A percentile compares a stretch with the other conserved stretches of the same genome.
phyloP scores from a whole-genome alignment of 1,140 invertebrate species.

The Caligus rogercresseyi region DNA sequence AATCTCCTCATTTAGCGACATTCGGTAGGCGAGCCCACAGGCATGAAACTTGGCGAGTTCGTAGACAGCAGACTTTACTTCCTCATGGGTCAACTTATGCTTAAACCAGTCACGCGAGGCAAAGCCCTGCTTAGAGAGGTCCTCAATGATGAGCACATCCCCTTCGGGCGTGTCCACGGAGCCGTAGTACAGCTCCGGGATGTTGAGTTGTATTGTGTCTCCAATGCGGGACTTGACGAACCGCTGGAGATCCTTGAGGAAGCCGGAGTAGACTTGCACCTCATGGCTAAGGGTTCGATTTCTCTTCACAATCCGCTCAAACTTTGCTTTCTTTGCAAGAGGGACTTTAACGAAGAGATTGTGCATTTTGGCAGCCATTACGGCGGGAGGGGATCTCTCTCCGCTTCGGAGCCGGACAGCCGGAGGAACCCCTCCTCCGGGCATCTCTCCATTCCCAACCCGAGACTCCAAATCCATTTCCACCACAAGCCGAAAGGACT shows the following conservation, averaged over 20 bases:
- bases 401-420: background rate
- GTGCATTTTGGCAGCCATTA: slow-evolving; percentile 1
- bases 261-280: slow-evolving; percentile 4
- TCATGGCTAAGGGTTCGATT: slow-evolving; percentile 16
- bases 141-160: slow-evolving; percentile 12
- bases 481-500: background rate
- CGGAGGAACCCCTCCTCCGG: background rate
- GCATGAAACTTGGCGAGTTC: slow-evolving; percentile 18
- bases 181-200: slow-evolving; percentile 8
- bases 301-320: slow-evolving; percentile 8
- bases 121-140: slow-evolving; percentile 8
- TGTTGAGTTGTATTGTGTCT: background rate
- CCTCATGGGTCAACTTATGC: slow-evolving; percentile 10
- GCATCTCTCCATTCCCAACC: too few species aligned
- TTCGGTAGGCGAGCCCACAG: slow-evolving; percentile 9
- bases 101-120: slow-evolving; percentile 9
- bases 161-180: background rate
- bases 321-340: slow-evolving; percentile 1
- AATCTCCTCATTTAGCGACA: slow-evolving; percentile 13
- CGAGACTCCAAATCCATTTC: background rate
- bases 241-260: slow-evolving; percentile 3
- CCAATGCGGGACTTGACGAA: slow-evolving; percentile 1
- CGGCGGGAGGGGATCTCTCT: background rate
- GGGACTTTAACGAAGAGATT: slow-evolving; percentile 15
- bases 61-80: slow-evolving; percentile 7